Conservation (phyloP, 2,888 invertebrate genomes). For the Cantharis lateralis region DNA sequence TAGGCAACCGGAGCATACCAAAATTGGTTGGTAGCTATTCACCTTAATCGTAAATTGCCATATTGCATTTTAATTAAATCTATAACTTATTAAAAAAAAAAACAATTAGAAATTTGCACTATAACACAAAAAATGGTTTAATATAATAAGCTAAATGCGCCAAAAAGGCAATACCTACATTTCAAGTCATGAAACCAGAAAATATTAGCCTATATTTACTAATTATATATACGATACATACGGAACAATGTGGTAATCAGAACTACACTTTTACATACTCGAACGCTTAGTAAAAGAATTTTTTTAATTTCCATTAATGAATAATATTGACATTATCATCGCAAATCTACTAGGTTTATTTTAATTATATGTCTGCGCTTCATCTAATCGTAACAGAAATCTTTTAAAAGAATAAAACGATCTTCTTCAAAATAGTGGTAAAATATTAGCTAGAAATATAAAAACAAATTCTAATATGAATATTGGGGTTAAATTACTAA, state of each 20-base stretch:
- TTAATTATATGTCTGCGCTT: neutral
- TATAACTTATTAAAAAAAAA: too few species aligned
- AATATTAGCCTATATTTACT: neutral
- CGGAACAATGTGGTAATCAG: neutral
- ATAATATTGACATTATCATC: neutral
- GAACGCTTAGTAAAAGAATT: neutral
- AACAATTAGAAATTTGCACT: neutral
- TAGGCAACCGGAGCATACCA: neutral
- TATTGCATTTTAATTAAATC: neutral
- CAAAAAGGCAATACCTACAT: neutral
- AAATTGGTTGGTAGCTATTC: neutral
- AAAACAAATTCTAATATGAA: too few species aligned
- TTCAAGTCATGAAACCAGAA: neutral
- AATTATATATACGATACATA: too few species aligned
- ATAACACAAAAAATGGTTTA: neutral
- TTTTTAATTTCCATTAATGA: neutral
- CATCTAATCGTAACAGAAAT: neutral
- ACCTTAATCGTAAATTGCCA: neutral
- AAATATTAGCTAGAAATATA: too few species aligned
- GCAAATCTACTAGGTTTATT: neutral
- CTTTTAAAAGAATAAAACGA: neutral
- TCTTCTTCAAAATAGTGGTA: neutral
- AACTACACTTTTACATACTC: neutral
- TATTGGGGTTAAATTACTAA: too few species aligned
- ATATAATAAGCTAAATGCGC: neutral